These are phyloP conservation scores for Aphidius colemani DNA, from an alignment of 2,888 invertebrate genomes.

Conservation along the genomic window DNA sequence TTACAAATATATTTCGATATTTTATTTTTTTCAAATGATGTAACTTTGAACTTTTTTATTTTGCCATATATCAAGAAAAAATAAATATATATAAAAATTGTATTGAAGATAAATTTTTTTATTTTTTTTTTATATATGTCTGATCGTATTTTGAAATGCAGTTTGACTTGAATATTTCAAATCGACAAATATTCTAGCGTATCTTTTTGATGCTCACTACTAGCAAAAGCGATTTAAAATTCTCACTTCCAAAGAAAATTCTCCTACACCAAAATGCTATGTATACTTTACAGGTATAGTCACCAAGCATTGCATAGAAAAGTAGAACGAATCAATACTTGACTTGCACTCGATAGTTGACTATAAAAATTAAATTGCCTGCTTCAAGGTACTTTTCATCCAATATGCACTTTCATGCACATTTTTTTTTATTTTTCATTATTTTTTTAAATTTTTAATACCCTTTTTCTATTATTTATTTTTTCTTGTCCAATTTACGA, in stretches of 20 bases:
- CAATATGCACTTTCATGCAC: slow-evolving; percentile 27
- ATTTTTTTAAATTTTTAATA: no score
- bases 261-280: background rate
- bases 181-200: slow-evolving; percentile 5
- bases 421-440: slow-evolving; percentile 13
- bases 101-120: background rate
- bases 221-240: background rate
- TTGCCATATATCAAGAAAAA: no score
- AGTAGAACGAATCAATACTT: slow-evolving; percentile 33
- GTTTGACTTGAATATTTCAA: background rate
- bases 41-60: no score
- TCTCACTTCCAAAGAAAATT: slow-evolving; percentile 5
- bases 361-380: slow-evolving; percentile 38
- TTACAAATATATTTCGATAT: slow-evolving; percentile 6
- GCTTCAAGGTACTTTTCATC: slow-evolving; percentile 24
- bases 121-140: background rate
- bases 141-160: background rate
- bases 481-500: no score
- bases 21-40: background rate
- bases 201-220: no score
- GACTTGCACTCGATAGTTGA: slow-evolving; percentile 28
- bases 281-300: no score
- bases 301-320: slow-evolving; percentile 8
- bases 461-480: no score
- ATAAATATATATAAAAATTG: background rate